Base-by-base conservation (phyloP, 1,140 invertebrate genomes). In the Phenacoccus solenopsis region DNA sequence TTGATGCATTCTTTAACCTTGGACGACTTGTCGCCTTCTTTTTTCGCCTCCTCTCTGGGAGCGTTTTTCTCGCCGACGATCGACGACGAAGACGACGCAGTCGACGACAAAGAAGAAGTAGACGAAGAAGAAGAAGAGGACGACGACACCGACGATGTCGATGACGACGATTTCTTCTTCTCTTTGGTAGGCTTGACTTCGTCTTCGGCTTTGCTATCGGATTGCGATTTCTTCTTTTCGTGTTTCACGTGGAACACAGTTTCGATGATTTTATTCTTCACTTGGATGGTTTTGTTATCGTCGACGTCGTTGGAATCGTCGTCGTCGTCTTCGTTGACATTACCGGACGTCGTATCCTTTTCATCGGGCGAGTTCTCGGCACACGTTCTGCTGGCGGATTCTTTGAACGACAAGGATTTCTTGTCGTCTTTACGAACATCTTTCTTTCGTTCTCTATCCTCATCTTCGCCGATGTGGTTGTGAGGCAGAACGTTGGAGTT, bases 11-110 rank as follows among this genome's bases (percentile, higher is more conserved):
- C 74, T 72, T 74, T 74, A 67, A 73, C 75, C 67, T 74, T 76
- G 59, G 67, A 71, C 57, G 73, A 75, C 69, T 75, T 75, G 49
- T 74, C 71, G 12, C 76, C 76, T 74, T 78, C 76, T 35, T 73
- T 74, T 69, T 67, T 71, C 30, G 64, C 70, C n/a, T 35, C 28
- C 57, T 73, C 70, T 30, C 56, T 69, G n/a, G 1, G 16, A 27
- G 9, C 25, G 12, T 7, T 72, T 69, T 70, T 67, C 69, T 72
- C 59, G 70, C 68, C n/a, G n/a, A n/a, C n/a, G 0, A 64, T 68
- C 13, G 35, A 9, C 28, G 5, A 20, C 25, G 67, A 28, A 21
- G 20, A 27, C 28, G 28, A 21, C 57, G 67, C 56, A 1, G n/a
- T 71, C 22, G 57, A 32, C 12, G 64, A 71, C 68, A 67, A 61